These are phyloP conservation scores for Epirrhoe tristata DNA, from an alignment of 2,888 invertebrate genomes.

Conservation along the genomic window DNA sequence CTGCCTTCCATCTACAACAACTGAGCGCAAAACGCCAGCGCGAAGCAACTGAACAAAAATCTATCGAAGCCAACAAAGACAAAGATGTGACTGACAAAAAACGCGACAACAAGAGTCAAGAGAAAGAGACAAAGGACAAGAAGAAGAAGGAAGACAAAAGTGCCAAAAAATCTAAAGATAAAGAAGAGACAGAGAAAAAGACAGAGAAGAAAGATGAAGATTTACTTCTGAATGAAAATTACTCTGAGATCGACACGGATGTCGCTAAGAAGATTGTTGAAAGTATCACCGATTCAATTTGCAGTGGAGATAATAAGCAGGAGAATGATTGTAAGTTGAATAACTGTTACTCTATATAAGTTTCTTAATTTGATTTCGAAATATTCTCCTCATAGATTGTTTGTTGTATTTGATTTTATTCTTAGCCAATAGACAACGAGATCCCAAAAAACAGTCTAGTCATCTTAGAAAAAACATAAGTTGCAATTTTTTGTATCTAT, in stretches of 20 bases:
- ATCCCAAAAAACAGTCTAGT: too few species aligned
- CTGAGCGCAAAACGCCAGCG: conserved; percentile 89
- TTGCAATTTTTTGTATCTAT: too few species aligned
- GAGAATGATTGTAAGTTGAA: conserved; percentile 86
- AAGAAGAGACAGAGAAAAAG: conserved; percentile 53
- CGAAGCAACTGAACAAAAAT: conserved; percentile 67
- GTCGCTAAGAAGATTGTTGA: conserved; percentile 97
- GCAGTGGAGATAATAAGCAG: conserved; percentile 88
- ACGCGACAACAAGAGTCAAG: conserved; percentile 71
- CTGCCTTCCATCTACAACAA: conserved; percentile 97
- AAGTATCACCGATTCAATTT: conserved; percentile 92
- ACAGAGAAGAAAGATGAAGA: conserved; percentile 67
- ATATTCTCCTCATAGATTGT: background rate
- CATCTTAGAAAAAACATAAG: too few species aligned
- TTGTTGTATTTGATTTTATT: background rate
- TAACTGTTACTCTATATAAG: background rate
- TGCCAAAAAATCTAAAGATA: conserved; percentile 62
- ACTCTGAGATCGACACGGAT: conserved; percentile 89
- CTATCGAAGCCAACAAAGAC: conserved; percentile 73
- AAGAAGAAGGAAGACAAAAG: conserved; percentile 55
- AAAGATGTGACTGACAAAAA: conserved; percentile 54
- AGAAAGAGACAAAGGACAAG: conserved; percentile 58
- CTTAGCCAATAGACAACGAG: background rate
- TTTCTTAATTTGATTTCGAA: background rate
- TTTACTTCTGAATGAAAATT: conserved; percentile 74